A percentile compares a stretch with the other conserved stretches of the same genome.
phyloP scores from a whole-genome alignment of 2,797 vertebrate species.

The Cryptoprocta ferox region DNA sequence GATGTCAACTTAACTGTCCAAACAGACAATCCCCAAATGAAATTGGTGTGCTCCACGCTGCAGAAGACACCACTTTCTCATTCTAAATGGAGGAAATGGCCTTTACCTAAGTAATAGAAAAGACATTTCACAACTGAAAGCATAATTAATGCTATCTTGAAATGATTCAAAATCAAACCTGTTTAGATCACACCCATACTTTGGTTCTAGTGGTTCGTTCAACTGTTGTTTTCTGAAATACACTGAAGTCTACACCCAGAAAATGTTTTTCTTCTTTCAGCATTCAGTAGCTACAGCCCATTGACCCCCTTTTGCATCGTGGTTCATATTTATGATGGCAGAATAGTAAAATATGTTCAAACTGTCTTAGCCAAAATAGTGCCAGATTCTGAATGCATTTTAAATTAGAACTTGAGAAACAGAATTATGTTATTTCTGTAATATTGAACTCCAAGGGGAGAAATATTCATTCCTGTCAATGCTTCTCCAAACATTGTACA shows the following conservation, averaged over 20 bases:
- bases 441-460: slow-evolving; percentile 56
- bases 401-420: slow-evolving; percentile 78
- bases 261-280: slow-evolving; percentile 26
- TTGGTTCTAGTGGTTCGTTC: slow-evolving; percentile 63
- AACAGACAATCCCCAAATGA: background rate
- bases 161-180: background rate
- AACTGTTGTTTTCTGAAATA: slow-evolving; percentile 2
- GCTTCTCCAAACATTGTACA: slow-evolving; percentile 81
- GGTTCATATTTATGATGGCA: slow-evolving; percentile 70
- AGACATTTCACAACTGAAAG: slow-evolving; percentile 32
- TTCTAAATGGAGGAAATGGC: background rate
- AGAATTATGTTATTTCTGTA: slow-evolving; percentile 77
- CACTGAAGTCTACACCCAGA: background rate
- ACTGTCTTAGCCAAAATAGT: slow-evolving; percentile 70
- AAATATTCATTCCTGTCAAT: slow-evolving; percentile 59
- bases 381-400: slow-evolving; percentile 76
- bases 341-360: slow-evolving; percentile 73
- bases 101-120: slow-evolving; percentile 13
- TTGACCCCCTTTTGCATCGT: background rate
- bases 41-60: background rate
- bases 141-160: background rate
- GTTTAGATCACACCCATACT: slow-evolving; percentile 31
- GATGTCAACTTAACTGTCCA: background rate
- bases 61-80: background rate
- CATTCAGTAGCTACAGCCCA: slow-evolving; percentile 66